Conservation (phyloP, 1,140 invertebrate genomes). For the Popillia japonica region DNA sequence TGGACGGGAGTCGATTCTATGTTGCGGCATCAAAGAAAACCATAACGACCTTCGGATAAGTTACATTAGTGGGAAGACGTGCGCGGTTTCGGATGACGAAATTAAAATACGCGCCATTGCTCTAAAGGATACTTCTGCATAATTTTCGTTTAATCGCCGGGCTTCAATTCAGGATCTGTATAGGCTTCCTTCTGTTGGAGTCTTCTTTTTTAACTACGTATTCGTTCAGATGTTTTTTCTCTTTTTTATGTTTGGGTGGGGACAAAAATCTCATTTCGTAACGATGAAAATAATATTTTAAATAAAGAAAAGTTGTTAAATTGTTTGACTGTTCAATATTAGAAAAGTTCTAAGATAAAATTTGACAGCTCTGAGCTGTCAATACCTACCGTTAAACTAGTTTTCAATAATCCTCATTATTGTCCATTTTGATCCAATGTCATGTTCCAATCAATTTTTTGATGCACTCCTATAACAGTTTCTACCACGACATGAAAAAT, state of each 20-base stretch:
- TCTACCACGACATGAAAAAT: no score
- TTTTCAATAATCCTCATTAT: no score
- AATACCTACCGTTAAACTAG: no score
- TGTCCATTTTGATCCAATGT: no score
- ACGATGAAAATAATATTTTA: no score
- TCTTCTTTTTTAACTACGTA: background rate
- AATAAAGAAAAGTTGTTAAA: no score
- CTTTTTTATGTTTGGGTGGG: background rate
- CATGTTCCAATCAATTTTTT: no score
- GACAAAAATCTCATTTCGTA: background rate
- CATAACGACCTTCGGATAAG: background rate
- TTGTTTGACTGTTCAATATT: no score
- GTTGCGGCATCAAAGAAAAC: slow-evolving; percentile 4
- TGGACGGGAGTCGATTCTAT: background rate
- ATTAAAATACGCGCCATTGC: slow-evolving; percentile 14
- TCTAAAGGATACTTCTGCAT: slow-evolving; percentile 7
- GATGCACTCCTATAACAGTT: no score
- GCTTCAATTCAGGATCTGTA: background rate
- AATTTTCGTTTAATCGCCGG: slow-evolving; percentile 2
- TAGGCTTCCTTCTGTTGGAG: background rate
- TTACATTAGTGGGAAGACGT: background rate
- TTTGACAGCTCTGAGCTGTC: no score
- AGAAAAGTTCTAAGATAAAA: no score
- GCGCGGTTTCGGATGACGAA: background rate
- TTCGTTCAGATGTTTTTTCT: background rate